phyloP scores from a whole-genome alignment of 1,140 invertebrate genomes.

The Arion vulgaris region DNA sequence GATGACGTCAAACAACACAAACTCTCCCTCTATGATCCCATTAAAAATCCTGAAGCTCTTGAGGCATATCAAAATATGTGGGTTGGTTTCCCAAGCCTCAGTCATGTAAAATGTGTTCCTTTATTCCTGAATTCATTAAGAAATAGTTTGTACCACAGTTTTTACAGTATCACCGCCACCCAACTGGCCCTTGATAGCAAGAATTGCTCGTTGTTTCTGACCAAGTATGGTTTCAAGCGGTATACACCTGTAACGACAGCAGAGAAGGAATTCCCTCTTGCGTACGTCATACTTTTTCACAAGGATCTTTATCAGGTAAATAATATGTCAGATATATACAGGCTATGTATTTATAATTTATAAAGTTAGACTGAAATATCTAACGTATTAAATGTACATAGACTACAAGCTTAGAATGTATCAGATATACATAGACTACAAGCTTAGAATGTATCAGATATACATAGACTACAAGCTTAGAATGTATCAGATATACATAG shows the following conservation, averaged over 20 bases:
- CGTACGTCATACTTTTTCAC: conserved; percentile 66
- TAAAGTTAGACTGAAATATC: too few relatives aligned
- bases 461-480: too few relatives aligned
- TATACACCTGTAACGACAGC: conserved; percentile 37
- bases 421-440: neutral
- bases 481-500: too few relatives aligned
- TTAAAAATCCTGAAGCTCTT: neutral
- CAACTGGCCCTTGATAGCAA: neutral
- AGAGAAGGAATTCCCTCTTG: conserved; percentile 58
- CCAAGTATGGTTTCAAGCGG: conserved; percentile 29
- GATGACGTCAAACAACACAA: neutral
- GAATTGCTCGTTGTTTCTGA: conserved; percentile 25
- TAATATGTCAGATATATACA: neutral
- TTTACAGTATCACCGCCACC: neutral
- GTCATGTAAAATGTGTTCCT: neutral
- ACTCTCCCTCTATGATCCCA: neutral
- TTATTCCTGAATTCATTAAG: neutral
- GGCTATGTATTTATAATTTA: too few relatives aligned
- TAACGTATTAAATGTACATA: neutral
- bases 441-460: too few relatives aligned
- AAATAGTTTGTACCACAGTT: neutral
- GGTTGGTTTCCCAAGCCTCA: conserved; percentile 14
- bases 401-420: neutral
- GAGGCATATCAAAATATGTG: neutral
- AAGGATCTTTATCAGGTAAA: conserved; percentile 60